Conservation (phyloP, 2,113 vertebrate genomes). For the Cynopterus brachyotis region DNA sequence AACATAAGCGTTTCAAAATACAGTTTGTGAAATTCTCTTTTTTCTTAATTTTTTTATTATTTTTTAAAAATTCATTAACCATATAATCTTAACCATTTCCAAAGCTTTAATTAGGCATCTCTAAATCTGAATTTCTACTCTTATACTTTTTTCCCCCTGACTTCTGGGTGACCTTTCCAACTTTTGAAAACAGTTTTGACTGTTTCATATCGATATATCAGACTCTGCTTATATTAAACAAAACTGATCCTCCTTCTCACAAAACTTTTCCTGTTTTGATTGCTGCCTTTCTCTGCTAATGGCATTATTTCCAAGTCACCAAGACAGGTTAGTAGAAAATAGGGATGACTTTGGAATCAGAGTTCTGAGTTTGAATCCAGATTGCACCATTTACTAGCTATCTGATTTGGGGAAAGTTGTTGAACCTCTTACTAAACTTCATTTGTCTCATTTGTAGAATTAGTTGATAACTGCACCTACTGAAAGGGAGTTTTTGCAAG, state of each 20-base stretch:
- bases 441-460: not conserved
- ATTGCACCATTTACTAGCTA: not conserved
- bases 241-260: not conserved
- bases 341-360: not conserved
- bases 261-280: not conserved
- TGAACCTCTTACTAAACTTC: not conserved
- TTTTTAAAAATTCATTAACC: no score
- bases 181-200: not conserved
- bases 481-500: not conserved
- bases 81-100: not conserved
- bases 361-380: not conserved
- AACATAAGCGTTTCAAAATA: conserved; percentile 5
- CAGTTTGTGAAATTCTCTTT: not conserved
- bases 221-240: not conserved
- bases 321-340: not conserved
- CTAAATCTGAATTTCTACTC: not conserved
- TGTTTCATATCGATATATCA: not conserved
- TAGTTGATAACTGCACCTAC: not conserved
- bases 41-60: not conserved
- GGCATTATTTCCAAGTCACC: not conserved
- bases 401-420: not conserved
- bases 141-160: not conserved
- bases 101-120: not conserved
- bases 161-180: not conserved
- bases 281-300: not conserved